These are phyloP conservation scores for Sitta europaea DNA, from an alignment of 2,113 vertebrate genomes.

Conservation along the genomic window DNA sequence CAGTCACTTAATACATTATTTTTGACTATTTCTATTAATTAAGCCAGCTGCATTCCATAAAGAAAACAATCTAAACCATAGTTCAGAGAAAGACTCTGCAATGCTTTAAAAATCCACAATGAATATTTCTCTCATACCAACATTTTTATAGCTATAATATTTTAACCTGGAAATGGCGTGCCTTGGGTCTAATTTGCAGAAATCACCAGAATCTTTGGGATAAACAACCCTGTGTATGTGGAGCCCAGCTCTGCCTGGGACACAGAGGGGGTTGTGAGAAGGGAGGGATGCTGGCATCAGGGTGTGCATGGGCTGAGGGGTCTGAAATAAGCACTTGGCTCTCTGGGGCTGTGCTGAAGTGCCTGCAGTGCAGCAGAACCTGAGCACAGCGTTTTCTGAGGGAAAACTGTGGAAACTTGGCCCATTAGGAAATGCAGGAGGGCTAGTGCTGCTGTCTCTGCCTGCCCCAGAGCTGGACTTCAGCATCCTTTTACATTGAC, in stretches of 20 bases:
- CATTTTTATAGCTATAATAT: background rate
- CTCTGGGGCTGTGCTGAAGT: fast-evolving
- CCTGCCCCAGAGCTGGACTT: background rate
- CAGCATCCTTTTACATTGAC: background rate
- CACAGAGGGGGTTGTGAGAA: fast-evolving
- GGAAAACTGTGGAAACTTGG: background rate
- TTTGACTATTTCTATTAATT: background rate
- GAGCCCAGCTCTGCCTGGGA: background rate
- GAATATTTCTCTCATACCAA: background rate
- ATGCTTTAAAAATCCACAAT: background rate
- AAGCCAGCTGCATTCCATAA: conserved; percentile 18
- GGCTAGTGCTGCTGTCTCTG: background rate
- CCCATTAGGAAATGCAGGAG: fast-evolving
- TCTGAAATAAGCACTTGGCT: background rate
- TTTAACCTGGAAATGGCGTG: background rate
- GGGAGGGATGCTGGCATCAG: fast-evolving
- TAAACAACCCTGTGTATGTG: background rate
- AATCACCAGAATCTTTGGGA: background rate
- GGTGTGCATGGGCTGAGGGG: background rate
- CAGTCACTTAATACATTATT: conserved; percentile 12
- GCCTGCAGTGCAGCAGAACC: background rate
- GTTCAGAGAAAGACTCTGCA: background rate
- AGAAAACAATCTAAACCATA: background rate
- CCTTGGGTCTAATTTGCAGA: background rate
- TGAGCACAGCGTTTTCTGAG: background rate